Evolutionary conservation across 1,140 invertebrate species (phyloP), one percentile per base, ranked within the genome.

Genomic region (Helicoverpa armigera): DNA sequence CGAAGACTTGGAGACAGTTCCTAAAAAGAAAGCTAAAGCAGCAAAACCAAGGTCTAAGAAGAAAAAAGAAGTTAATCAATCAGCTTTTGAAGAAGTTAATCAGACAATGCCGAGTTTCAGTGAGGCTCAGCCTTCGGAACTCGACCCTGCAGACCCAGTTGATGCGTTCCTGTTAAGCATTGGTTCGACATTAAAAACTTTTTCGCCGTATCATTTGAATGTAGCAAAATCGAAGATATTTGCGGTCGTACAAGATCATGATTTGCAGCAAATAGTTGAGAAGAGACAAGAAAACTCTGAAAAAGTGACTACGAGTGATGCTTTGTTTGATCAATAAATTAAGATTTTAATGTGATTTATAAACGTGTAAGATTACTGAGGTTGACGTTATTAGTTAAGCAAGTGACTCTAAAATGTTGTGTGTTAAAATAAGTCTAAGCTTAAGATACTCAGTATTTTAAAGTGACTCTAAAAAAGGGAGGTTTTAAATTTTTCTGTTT

Each of bases 171-270:
- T 94, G 14, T 73, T 93, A 3, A 94, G 91, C 65, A 93, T 94
- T 14, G 92, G 92, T 1, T 88, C 93, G 7, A 94, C 92, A 1
- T 84, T 95, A 51, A 95, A 90, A 56, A 92, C 90, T 0, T 95
- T 95, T 81, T 90, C 92, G 0, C 89, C 94, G 0, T 95, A 95
- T 82, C 94, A 95, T 72, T 82, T 95, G 56, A 95, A 95, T 85
- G 65, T 94, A 51, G 92, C 94, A 0, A 95, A 95, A 61, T 92
- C 87, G 79, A 93, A 95, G 83, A 95, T 95, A 83, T 95, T 95
- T 72, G 76, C 89, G 1, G 87, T 95, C 0, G 93, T 95, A 0
- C 93, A 95, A 75, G 92, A 95, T 81, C 92, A 95, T 51, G 93
- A 95, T 77, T 83, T 95, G 48, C 90, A 94, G 54, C 93, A 95